Conservation (phyloP, 2,888 invertebrate genomes). For the Onchidella celtica region DNA sequence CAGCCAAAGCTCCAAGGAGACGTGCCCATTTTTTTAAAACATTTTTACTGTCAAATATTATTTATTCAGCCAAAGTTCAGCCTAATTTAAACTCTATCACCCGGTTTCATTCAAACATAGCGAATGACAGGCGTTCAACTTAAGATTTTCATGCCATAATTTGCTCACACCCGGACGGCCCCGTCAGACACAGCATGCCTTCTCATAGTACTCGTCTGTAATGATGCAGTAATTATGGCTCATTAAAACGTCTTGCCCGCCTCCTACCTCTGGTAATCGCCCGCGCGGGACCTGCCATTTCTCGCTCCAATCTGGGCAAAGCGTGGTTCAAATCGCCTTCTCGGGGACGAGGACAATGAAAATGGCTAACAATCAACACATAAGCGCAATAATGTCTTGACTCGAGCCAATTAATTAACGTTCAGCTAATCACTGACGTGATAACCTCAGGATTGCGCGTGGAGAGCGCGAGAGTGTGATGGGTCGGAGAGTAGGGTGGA, state of each 20-base stretch:
- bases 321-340: not conserved
- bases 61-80: no score
- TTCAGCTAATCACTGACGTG: not conserved
- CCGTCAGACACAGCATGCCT: no score
- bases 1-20: no score
- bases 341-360: not conserved
- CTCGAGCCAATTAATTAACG: constrained; percentile 23
- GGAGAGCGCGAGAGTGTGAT: not conserved
- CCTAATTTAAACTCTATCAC: no score
- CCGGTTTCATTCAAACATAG: no score
- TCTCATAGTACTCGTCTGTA: not conserved
- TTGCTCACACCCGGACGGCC: no score
- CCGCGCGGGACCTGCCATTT: constrained; percentile 25
- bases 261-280: not conserved
- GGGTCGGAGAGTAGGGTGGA: not conserved
- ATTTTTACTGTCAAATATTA: no score
- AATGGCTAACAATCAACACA: not conserved
- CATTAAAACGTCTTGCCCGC: constrained; percentile 14
- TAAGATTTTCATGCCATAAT: no score
- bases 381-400: not conserved
- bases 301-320: constrained; percentile 13
- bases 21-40: no score
- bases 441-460: not conserved
- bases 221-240: constrained; percentile 18
- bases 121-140: no score